Conservation (phyloP, 2,888 invertebrate species). For the Argyresthia albistria region DNA sequence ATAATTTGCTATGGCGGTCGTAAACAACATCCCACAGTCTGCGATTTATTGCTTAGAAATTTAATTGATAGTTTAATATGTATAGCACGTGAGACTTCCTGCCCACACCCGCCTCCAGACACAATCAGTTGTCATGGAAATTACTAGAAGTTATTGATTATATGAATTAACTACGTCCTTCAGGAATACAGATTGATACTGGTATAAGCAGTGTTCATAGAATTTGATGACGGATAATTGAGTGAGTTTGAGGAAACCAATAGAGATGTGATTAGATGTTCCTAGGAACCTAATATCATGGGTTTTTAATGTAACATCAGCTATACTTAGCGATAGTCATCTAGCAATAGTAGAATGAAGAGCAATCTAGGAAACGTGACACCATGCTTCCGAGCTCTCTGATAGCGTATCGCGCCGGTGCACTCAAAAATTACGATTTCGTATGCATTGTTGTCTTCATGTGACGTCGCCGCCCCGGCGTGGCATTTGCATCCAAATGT, state of each 20-base stretch:
- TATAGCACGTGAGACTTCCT: constrained; percentile 20
- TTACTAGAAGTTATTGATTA: background rate
- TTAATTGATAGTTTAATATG: constrained; percentile 31
- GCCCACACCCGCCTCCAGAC: constrained; percentile 14
- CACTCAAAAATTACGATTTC: constrained; percentile 1
- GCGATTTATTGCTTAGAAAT: constrained; percentile 37
- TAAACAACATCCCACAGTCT: constrained; percentile 49
- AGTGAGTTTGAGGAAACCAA: no score
- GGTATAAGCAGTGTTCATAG: no score
- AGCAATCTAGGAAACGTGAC: no score
- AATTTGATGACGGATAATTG: no score
- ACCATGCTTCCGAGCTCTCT: background rate
- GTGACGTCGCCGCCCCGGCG: background rate
- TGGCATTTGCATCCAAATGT: background rate
- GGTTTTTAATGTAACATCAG: no score
- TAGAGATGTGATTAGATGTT: no score
- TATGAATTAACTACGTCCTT: no score
- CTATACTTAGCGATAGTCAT: no score
- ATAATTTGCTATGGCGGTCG: constrained; percentile 43
- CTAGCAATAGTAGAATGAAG: no score
- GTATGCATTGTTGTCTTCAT: background rate
- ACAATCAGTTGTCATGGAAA: background rate
- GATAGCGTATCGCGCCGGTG: background rate
- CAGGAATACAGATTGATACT: no score
- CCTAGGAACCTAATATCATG: no score